Base-by-base conservation (phyloP, 2,797 vertebrate genomes). In the Thunnus albacares region DNA sequence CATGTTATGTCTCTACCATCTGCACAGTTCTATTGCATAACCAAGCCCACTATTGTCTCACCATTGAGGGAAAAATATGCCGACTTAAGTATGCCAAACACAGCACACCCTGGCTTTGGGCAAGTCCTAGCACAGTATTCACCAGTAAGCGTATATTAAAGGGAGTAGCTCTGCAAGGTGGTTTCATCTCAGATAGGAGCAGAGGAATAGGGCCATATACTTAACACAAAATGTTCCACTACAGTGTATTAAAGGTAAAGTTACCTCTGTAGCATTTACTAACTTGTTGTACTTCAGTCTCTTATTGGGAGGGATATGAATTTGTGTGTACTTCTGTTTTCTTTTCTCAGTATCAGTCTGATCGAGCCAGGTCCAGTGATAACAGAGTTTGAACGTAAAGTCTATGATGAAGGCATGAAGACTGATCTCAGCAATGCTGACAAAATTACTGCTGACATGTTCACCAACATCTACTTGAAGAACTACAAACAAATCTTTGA, bases 361-460 rank as follows among this genome's bases (percentile, higher is more conserved):
- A 96, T 98, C 75, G 96, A 97, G 87, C 97, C 97, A 12, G 97
- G 97, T 13, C 97, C 97, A 0, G 97, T 98, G 68, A 62, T 96
- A 73, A 97, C 97, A 64, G 96, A 97, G 82, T 97, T 97, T 93
- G 96, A 98, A 90, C 94, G 75, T 45, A 97, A 97, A 89, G 96
- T 96, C 41, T 97, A 90, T 59, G 95, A 97, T 1, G 95, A 97
- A 57, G 96, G 94, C 58, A 33, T 96, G 93, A 96, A 96, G 93
- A 95, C 95, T 62, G 97, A 97, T 74, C 95, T 97, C 71, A 96
- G 95, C 60, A 95, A 95, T 79, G 95, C 96, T 26, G 97, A 97
- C 87, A 52, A 90, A 84, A 94, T 96, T 87, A 97, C 97, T 5
- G 96, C 96, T 7, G 95, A 96, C 41, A 97, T 97, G 95, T 97